Base-by-base conservation (phyloP, 2,797 vertebrate genomes). In the Pantherophis vulpinus region DNA sequence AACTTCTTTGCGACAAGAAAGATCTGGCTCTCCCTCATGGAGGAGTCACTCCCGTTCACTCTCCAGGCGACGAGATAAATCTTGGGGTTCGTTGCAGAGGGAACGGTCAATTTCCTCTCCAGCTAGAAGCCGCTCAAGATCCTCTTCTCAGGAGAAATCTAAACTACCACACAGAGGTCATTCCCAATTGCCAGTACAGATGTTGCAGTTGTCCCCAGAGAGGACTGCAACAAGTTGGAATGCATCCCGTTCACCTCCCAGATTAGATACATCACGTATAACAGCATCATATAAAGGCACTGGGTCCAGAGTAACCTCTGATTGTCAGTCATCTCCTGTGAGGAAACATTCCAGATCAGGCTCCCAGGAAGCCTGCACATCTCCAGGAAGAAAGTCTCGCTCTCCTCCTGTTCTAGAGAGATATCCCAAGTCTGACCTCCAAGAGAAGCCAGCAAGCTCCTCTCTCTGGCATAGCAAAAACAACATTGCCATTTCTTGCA, bases 381-480 rank as follows among this genome's bases (percentile, higher is more conserved):
- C 91, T 47, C 91, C 94, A 54, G 93, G 88, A 87, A 89, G 90
- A 83, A 94, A 91, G 63, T 95, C 95, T 0, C 94, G 93, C 37
- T 91, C 93, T 6, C 94, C 93, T 23, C 93, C 91, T n/a, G 91
- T 92, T 11, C 90, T 94, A 59, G 94, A 95, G 90, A 95, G 93
- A 86, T 94, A 94, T 27, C 87, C 91, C 89, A 88, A 83, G 66
- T 91, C 86, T 96, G 90, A 91, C 94, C 25, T 94, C 94, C 55
- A 96, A 96, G 93, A 97, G 95, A 95, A 97, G 95, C 27, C 93
- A 94, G 27, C 96, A 95, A 92, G 93, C 93, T 54, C 63, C 47
- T 51, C 92, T 12, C 9, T 55, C 14, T 23, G 70, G 90, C 91
- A 51, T 55, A 87, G 61, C 90, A 61, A 56, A 83, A 91, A 90